Conservation (phyloP, 1,140 invertebrate genomes). For the Leptopilina boulardi region DNA sequence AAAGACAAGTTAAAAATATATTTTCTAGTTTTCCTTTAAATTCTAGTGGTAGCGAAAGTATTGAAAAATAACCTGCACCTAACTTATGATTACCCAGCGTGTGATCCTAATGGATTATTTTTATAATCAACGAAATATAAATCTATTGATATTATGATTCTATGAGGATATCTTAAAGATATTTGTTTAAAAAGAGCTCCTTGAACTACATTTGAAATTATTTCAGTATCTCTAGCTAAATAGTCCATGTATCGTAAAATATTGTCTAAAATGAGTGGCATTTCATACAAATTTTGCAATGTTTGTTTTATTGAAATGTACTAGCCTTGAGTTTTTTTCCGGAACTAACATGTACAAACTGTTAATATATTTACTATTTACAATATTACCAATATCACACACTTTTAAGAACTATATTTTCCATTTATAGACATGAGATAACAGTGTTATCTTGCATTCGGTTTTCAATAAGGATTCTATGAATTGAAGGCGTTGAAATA, state of each 20-base stretch:
- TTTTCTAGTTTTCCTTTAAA: slow-evolving; percentile 56
- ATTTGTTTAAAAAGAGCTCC: slow-evolving; percentile 57
- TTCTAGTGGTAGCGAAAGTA: slow-evolving; percentile 58
- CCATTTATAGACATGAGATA: no score
- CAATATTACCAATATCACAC: no score
- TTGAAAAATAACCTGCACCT: slow-evolving; percentile 57
- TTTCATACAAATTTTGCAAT: no score
- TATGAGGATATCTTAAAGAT: slow-evolving; percentile 40
- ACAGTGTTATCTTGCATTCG: no score
- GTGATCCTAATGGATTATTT: slow-evolving; percentile 57
- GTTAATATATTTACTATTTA: no score
- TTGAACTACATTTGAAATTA: slow-evolving; percentile 56
- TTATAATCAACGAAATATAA: slow-evolving; percentile 57
- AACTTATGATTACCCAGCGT: slow-evolving; percentile 60
- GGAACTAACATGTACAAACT: no score
- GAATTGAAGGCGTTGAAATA: no score
- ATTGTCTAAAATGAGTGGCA: no score
- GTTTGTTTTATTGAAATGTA: no score
- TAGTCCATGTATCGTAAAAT: slow-evolving; percentile 39
- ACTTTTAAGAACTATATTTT: no score
- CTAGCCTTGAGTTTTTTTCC: no score
- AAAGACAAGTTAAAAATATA: slow-evolving; percentile 63
- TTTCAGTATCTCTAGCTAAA: slow-evolving; percentile 39
- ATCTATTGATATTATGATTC: slow-evolving; percentile 60
- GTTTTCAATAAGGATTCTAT: no score